Percentiles rank a stretch among this genome's conserved stretches.
phyloP scores from a whole-genome alignment of 2,797 vertebrate genomes.

The Pseudochromis fuscus region DNA sequence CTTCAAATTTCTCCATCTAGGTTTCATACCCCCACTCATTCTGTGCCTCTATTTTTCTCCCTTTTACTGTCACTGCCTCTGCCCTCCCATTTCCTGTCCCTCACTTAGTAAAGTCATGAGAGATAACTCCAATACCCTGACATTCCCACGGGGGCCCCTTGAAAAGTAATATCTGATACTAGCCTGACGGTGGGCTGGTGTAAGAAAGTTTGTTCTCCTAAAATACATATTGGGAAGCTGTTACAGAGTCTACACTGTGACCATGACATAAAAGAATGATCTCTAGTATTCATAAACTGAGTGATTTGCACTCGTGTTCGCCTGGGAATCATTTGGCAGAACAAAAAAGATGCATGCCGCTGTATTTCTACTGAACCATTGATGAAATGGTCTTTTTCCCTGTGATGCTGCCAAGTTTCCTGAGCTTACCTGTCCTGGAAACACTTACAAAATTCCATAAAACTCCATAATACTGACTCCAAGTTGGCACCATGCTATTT shows the following conservation, averaged over 20 bases:
- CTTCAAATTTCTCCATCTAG: conserved; percentile 3
- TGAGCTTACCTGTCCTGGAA: too few species aligned
- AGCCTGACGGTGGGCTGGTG: conserved; percentile 22
- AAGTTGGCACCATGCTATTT: background rate
- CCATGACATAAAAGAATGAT: background rate
- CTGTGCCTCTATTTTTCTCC: background rate
- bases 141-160: conserved; percentile 38
- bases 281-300: too few species aligned
- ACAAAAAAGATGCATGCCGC: too few species aligned
- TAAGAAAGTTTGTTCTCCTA: conserved; percentile 9
- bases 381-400: too few species aligned
- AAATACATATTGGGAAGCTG: conserved; percentile 5
- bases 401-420: too few species aligned
- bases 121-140: conserved; percentile 36
- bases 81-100: conserved; percentile 41
- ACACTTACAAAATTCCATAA: conserved; percentile 6
- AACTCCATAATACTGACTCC: conserved; percentile 13
- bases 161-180: conserved; percentile 34
- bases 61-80: conserved; percentile 29
- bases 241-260: background rate
- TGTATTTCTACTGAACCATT: too few species aligned
- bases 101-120: conserved; percentile 51
- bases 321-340: too few species aligned
- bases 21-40: background rate
- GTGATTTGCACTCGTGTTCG: too few species aligned